Evolutionary conservation across 2,113 vertebrate species (phyloP).

Genomic region (Carollia perspicillata): DNA sequence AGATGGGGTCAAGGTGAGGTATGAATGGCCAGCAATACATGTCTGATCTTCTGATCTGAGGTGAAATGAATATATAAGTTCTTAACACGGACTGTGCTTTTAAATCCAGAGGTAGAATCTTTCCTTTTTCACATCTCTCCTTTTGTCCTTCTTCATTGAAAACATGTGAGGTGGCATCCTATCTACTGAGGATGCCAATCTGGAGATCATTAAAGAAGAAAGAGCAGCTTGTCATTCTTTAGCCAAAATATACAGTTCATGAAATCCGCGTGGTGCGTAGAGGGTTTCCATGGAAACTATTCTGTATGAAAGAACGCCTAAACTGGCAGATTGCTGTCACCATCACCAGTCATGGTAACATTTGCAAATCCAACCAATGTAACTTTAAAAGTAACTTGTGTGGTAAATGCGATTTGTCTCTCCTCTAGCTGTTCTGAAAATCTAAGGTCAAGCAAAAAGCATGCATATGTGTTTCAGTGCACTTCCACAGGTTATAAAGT

Average conservation of each 20-base stretch:
- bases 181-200: not conserved
- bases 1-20: not conserved
- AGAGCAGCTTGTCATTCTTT: conserved; percentile 26
- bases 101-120: not conserved
- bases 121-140: not conserved
- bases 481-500: not conserved
- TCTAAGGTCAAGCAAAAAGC: not conserved
- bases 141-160: not conserved
- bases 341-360: not conserved
- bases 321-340: not conserved
- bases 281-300: conserved; percentile 38
- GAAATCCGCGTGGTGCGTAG: not conserved
- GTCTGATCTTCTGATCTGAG: not conserved
- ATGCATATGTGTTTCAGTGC: not conserved
- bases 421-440: not conserved
- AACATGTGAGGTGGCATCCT: not conserved
- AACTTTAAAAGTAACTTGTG: not conserved
- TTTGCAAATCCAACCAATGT: not conserved
- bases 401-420: not conserved
- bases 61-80: not conserved
- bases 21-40: not conserved
- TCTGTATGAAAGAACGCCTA: not conserved
- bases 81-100: not conserved
- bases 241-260: not conserved
- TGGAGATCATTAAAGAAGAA: not conserved